Base-by-base conservation (phyloP, 2,888 invertebrate species). In the Myopa testacea region DNA sequence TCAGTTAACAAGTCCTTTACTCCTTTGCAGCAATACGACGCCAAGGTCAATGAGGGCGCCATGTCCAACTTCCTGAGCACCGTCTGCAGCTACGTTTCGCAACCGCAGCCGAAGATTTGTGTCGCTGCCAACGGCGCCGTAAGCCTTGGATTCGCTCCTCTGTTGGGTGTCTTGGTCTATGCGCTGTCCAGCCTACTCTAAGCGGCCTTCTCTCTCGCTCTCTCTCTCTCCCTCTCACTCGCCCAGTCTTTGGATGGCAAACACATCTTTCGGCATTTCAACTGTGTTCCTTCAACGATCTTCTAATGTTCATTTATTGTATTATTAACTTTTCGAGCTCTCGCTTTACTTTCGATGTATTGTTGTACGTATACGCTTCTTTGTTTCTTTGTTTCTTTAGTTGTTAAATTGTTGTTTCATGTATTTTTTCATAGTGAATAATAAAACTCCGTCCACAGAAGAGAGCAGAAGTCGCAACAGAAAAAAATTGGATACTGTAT, bases 11-110 rank as follows among this genome's bases (percentile, higher is more conserved):
- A 1, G 26, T 26, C 26, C 1, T 26, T 26, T 26, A 45, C 10
- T 45, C 6, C 45, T 45, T 75, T 89, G 0, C 90, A 93, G 91
- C 91, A 91, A 89, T 92, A 90, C 88, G 91, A 93, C 82, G 89
- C 90, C 81, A 90, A 90, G 0, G 87, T 90, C 3, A 93, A 91
- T 78, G 90, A 91, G 0, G 88, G 91, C 58, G 92, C 93, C 0
- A 88, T 92, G 83, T 87, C 86, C 4, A 90, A 93, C 84, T 91
- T 94, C 78, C 90, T 91, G 70, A 86, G 88, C 1, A 92, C 92
- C 0, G 87, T 93, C 4, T 94, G 94, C 86, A 89, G 90, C 79
- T 85, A 84, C 50, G 84, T 89, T 40, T 80, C 83, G 4, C 84
- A 84, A 45, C 88, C 88, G 37, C 83, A 86, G 77, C 89, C 89